phyloP scores from a whole-genome alignment of 2,797 vertebrate genomes.

The Propithecus perrieri region DNA sequence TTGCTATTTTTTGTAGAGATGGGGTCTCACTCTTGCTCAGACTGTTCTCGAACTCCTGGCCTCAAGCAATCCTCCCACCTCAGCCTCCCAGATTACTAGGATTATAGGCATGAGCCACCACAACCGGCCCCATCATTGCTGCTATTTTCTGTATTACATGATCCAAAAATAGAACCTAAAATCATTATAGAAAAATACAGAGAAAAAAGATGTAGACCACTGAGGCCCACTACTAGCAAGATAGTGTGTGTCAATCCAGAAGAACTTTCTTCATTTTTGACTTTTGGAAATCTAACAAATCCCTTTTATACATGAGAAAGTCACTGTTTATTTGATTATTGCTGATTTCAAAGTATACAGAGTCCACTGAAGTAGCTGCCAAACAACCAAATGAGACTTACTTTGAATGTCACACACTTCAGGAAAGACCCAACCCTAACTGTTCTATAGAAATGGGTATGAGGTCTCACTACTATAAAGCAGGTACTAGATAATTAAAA shows the following conservation, averaged over 20 bases:
- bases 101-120: not conserved
- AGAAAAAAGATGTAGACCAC: fast-evolving
- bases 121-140: not conserved
- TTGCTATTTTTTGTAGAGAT: not conserved
- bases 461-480: not conserved
- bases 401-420: not conserved
- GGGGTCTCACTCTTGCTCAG: not conserved
- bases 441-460: not conserved
- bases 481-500: not conserved
- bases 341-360: not conserved
- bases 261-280: not conserved
- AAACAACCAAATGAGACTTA: not conserved
- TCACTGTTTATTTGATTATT: not conserved
- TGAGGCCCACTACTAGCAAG: not conserved
- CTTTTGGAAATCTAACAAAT: not conserved
- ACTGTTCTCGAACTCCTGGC: not conserved
- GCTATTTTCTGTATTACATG: fast-evolving
- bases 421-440: not conserved
- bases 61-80: not conserved
- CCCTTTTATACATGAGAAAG: not conserved
- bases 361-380: not conserved
- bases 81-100: not conserved
- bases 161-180: not conserved
- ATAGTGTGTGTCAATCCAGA: fast-evolving
- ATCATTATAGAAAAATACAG: not conserved